These are phyloP conservation scores for Helicoverpa zea DNA, from an alignment of 1,140 invertebrate species.

Conservation along the genomic window DNA sequence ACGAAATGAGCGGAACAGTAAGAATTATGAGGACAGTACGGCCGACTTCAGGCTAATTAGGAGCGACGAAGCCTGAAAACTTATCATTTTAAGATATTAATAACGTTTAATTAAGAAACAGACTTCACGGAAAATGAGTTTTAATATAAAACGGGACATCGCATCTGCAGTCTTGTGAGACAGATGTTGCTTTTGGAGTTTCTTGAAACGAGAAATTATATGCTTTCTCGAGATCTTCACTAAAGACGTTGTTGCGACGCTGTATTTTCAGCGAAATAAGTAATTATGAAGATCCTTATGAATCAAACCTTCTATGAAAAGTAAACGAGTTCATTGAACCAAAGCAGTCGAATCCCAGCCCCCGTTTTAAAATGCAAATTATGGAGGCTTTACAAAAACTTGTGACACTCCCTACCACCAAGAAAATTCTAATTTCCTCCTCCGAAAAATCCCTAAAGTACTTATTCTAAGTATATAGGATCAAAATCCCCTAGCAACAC, in stretches of 20 bases:
- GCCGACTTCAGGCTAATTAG: constrained; percentile 43
- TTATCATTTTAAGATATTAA: constrained; percentile 51
- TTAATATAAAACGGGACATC: constrained; percentile 40
- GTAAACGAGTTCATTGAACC: background rate
- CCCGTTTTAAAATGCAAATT: constrained; percentile 24
- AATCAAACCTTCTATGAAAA: background rate
- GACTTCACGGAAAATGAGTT: constrained; percentile 36
- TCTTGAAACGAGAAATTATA: background rate
- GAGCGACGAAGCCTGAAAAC: constrained; percentile 45
- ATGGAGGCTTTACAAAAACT: constrained; percentile 28
- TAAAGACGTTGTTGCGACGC: background rate
- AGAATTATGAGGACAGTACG: constrained; percentile 44
- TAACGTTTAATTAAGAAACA: constrained; percentile 50
- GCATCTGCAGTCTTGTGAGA: constrained; percentile 5
- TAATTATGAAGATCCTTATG: background rate
- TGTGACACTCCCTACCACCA: constrained; percentile 30
- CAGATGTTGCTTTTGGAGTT: constrained; percentile 16
- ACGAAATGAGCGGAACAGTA: constrained; percentile 23
- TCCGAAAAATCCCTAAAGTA: constrained; percentile 36
- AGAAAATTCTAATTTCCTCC: constrained; percentile 32
- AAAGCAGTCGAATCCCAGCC: constrained; percentile 8
- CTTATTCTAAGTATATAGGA: constrained; percentile 40
- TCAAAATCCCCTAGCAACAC: constrained; percentile 26
- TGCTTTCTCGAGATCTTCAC: background rate
- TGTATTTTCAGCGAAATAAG: no score